phyloP scores from a whole-genome alignment of 2,888 invertebrate species.

The Himalopsyche kuldschensis region DNA sequence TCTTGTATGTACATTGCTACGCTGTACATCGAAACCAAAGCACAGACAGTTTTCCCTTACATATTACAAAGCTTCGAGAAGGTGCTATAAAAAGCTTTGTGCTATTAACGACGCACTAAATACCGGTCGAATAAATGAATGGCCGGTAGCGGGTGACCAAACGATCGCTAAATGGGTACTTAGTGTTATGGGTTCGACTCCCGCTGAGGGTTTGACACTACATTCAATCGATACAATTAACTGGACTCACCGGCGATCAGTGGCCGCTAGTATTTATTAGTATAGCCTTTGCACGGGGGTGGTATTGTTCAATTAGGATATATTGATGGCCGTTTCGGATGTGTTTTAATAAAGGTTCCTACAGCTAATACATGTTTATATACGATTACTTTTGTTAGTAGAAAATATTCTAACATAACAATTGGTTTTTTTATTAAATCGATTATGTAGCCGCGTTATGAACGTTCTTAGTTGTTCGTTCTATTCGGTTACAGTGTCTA shows the following conservation, averaged over 20 bases:
- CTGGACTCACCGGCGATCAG: not conserved
- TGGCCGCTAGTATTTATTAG: not conserved
- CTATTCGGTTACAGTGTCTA: too few relatives aligned
- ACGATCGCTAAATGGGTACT: not conserved
- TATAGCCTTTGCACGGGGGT: not conserved
- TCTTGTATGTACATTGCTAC: not conserved
- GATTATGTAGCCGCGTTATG: too few relatives aligned
- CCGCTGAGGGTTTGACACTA: slow-evolving; percentile 3
- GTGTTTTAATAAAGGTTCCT: too few relatives aligned
- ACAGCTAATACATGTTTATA: too few relatives aligned
- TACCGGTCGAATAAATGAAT: not conserved
- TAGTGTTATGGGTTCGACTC: not conserved
- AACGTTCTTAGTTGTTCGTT: too few relatives aligned
- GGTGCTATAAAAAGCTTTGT: not conserved
- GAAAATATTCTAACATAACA: too few relatives aligned
- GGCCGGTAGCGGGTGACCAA: not conserved
- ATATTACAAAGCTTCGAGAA: not conserved
- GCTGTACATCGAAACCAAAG: not conserved
- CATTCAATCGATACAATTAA: slow-evolving; percentile 6
- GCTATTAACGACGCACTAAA: not conserved
- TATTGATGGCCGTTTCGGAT: not conserved
- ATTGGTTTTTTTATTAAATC: too few relatives aligned
- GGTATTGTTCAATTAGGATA: not conserved
- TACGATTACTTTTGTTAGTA: too few relatives aligned
- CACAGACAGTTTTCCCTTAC: not conserved